A percentile compares a stretch with the other conserved stretches of the same genome.
phyloP scores from a whole-genome alignment of 2,113 vertebrate species.

The Mesitornis unicolor region DNA sequence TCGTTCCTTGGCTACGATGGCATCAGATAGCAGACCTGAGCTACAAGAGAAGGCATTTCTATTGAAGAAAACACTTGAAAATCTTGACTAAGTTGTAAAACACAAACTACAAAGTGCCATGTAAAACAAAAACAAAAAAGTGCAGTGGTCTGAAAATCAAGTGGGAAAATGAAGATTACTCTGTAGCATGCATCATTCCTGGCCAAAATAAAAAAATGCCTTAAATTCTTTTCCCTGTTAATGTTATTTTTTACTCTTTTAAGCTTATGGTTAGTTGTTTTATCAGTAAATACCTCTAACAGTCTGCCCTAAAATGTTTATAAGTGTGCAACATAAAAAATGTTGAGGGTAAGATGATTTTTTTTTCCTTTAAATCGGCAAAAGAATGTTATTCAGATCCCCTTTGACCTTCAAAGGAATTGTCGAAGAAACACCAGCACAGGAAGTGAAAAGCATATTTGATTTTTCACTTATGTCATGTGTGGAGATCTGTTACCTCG shows the following conservation, averaged over 20 bases:
- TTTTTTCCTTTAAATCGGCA: not conserved
- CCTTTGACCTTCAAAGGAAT: not conserved
- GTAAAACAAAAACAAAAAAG: constrained; percentile 62
- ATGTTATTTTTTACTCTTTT: constrained; percentile 62
- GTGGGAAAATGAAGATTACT: constrained; percentile 69
- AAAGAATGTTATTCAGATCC: constrained; percentile 29
- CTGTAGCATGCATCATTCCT: constrained; percentile 83
- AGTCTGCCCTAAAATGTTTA: not conserved
- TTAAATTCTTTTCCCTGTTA: constrained; percentile 75
- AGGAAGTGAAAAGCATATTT: not conserved
- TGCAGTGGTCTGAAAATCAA: constrained; percentile 70
- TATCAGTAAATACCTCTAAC: constrained; percentile 19
- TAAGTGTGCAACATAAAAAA: not conserved
- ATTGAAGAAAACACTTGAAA: constrained; percentile 88
- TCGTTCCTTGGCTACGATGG: constrained; percentile 87
- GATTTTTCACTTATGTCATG: not conserved
- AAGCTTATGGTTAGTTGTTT: not conserved
- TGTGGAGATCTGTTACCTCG: not conserved
- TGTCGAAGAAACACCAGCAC: not conserved
- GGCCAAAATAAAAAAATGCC: constrained; percentile 80
- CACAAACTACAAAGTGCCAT: constrained; percentile 73
- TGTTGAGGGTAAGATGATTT: not conserved
- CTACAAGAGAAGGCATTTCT: constrained; percentile 88
- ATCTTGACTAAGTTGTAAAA: constrained; percentile 67
- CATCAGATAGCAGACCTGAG: constrained; percentile 88